Evolutionary conservation across 1,140 invertebrate species (phyloP), one percentile per base, ranked within the genome.

Genomic region (Drosophila sucinea): DNA sequence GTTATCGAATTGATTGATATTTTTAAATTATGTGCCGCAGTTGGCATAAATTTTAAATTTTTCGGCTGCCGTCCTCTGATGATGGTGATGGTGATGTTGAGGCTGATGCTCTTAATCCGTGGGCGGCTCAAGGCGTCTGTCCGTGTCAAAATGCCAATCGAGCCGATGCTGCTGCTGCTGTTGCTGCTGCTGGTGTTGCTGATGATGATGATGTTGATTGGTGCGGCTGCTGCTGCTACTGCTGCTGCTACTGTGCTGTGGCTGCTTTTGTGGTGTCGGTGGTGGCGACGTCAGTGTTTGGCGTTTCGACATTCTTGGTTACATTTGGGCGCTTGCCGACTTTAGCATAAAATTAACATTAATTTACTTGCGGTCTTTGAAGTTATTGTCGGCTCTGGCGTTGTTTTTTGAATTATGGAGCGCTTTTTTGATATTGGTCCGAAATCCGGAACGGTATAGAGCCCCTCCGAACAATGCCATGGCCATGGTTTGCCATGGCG

Each of bases 271-370:
- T 17, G 80, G 72, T 77, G 44, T 40, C 67, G 81, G 77, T 84
- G 54, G 51, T 68, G 73, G 72, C 72, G 64, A 38, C 35, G 35
- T 38, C 35, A 38, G 35, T 38, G 35, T 38, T 38, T 38, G 35
- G 35, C 35, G 35, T 38, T 75, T 73, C 44, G 23, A 77, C 67
- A 73, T 86, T 87, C 61, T 78, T 76, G 68, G 69, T 69, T 60
- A 73, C 79, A 72, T 61, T 70, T 63, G 29, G 69, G 67, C 70
- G 72, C 69, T 86, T 51, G 67, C 69, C 84, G 70, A 82, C 82
- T 81, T 87, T 89, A 84, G 84, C 84, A 89, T 89, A 89, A 89
- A 89, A 89, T 89, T 89, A 89, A 89, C 84, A 89, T 89, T 89
- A 89, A 89, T 89, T 89, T 89, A 89, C 84, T 89, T 89, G 84